Evolutionary conservation across 2,113 vertebrate genomes (phyloP).

Genomic region (Hippopotamus amphibius): DNA sequence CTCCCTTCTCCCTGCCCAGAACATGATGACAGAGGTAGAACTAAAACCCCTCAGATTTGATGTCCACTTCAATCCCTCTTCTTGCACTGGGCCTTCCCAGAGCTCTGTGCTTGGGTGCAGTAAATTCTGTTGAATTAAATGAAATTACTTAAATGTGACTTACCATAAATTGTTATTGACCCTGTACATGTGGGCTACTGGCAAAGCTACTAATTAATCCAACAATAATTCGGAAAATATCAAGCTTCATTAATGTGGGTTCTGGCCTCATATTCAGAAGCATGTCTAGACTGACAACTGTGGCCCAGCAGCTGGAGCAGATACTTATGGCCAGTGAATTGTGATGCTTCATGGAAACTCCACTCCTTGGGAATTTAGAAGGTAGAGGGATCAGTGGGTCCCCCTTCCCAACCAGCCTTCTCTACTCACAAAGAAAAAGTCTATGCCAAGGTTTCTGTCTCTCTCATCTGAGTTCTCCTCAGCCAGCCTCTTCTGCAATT

Average conservation of each 20-base stretch:
- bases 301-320: slow-evolving; percentile 26
- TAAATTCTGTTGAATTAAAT: neutral
- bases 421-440: neutral
- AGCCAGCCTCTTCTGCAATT: neutral
- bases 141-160: slow-evolving; percentile 36
- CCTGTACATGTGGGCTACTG: neutral
- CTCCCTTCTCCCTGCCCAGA: neutral
- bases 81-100: neutral
- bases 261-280: slow-evolving; percentile 44
- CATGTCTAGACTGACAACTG: neutral
- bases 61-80: neutral
- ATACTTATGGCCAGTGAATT: neutral
- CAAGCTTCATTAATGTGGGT: neutral
- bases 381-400: neutral
- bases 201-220: slow-evolving; percentile 55
- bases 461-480: neutral
- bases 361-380: neutral
- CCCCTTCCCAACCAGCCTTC: neutral
- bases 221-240: slow-evolving; percentile 42
- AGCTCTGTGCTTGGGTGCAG: neutral
- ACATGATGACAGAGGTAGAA: neutral
- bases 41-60: neutral
- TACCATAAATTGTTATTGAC: slow-evolving; percentile 5
- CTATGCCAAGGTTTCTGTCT: neutral
- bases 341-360: neutral